Evolutionary conservation across 1,140 invertebrate species (phyloP), one percentile per base, ranked within the genome.

Genomic region (Megalopta genalis): DNA sequence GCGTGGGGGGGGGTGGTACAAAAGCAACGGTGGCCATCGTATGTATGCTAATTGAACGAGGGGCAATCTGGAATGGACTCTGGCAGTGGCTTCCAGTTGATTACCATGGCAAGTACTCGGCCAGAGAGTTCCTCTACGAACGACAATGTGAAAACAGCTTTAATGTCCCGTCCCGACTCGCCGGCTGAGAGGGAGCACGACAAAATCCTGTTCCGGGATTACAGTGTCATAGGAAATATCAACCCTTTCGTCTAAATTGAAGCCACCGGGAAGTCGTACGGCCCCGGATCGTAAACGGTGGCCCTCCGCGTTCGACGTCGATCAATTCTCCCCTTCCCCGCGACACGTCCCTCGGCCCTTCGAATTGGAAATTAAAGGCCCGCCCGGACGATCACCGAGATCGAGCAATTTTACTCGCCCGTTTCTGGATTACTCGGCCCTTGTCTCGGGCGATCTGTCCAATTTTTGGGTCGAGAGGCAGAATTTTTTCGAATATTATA

Each of bases 31-130:
- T 84, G 42, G 74, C 65, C 63, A 74, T 81, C 78, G 63, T 82
- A 76, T 82, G 75, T 76, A 86, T 86, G 83, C 84, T 86, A 85
- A 85, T 86, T 85, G 83, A 86, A 86, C 71, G 82, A 76, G 80
- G 63, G 64, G 65, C 80, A 82, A 80, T 85, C 66, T 81, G 71
- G 71, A 86, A 85, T 73, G 70, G 66, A 66, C 71, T 39, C 49
- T 71, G 84, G 12, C 63, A 79, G 60, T 60, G 70, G 78, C 76
- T 79, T 85, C 80, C 74, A 85, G 59, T 85, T 86, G 80, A 86
- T 86, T 85, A 80, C 42, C 67, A 72, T 85, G 75, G 71, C 63
- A 68, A 81, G 78, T 74, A 67, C 68, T 73, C 66, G 54, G 10
- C 42, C 49, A n/a, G 65, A 23, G 74, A 57, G 64, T 81, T 65